Evolutionary conservation across 2,888 invertebrate species (phyloP).

Genomic region (Ernsta delagoae): DNA sequence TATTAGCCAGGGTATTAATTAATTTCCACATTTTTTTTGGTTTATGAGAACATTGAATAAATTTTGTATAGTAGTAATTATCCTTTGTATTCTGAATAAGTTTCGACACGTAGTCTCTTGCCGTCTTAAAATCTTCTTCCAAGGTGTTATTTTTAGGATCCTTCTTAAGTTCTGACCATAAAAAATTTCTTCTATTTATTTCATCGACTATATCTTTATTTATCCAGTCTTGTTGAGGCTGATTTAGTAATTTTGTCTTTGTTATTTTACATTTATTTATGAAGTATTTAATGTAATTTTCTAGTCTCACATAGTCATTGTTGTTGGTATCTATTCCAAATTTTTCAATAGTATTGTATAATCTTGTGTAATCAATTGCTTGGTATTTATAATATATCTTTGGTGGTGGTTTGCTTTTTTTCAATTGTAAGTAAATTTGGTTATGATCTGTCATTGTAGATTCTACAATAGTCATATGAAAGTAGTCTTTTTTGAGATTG

Average conservation of each 20-base stretch:
- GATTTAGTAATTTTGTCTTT: neutral
- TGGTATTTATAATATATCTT: too few relatives aligned
- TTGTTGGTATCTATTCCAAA: neutral
- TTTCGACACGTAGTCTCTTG: neutral
- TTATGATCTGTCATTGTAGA: too few relatives aligned
- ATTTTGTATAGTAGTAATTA: neutral
- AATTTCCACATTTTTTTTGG: conserved; percentile 1
- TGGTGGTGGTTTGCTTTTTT: too few relatives aligned
- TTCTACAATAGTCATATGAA: too few relatives aligned
- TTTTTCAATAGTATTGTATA: too few relatives aligned
- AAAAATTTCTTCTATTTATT: neutral
- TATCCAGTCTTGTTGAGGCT: neutral
- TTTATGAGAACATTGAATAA: conserved; percentile 3
- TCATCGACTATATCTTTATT: neutral
- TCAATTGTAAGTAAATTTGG: too few relatives aligned
- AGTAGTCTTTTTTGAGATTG: too few relatives aligned
- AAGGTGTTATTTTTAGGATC: too few relatives aligned
- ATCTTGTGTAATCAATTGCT: too few relatives aligned
- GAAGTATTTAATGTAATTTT: conserved; percentile 1
- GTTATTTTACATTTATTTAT: neutral
- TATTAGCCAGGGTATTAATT: neutral
- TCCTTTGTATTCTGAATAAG: neutral
- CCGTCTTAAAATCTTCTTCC: neutral
- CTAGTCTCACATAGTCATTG: neutral
- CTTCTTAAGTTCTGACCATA: neutral